These are phyloP conservation scores for Chinchilla lanigera DNA, from an alignment of 2,113 vertebrate species.

Conservation along the genomic window DNA sequence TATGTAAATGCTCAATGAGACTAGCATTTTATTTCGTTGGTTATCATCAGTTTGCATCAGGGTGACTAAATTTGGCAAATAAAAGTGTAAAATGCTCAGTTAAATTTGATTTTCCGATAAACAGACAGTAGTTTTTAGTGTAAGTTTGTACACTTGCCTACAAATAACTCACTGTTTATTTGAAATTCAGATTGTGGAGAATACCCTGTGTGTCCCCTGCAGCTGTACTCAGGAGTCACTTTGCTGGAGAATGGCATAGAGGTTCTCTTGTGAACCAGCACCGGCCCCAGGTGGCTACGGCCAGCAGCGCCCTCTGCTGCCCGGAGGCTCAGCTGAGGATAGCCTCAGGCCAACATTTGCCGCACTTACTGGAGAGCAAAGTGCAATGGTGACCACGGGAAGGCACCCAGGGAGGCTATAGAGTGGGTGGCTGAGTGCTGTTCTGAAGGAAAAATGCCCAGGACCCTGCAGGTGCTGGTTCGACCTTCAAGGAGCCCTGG, in stretches of 20 bases:
- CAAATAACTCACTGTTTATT: background rate
- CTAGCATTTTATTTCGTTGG: background rate
- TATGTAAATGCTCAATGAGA: background rate
- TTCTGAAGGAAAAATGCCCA: background rate
- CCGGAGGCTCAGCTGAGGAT: background rate
- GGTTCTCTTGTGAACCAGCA: background rate
- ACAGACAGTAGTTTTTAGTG: background rate
- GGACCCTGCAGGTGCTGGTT: background rate
- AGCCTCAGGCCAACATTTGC: background rate
- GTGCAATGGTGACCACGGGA: background rate
- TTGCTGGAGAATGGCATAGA: background rate
- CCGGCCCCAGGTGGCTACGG: background rate
- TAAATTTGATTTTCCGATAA: constrained; percentile 51
- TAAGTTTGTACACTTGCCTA: background rate
- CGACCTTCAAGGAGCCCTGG: background rate
- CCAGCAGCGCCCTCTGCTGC: no score
- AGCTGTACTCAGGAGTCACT: background rate
- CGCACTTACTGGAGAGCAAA: background rate
- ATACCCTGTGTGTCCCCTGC: background rate
- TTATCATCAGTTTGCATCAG: background rate
- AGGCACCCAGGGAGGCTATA: fast-evolving
- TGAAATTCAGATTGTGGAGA: background rate
- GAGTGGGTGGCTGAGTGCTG: no score
- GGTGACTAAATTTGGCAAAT: constrained; percentile 14
- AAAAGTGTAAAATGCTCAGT: background rate